Percentiles rank a stretch among this genome's conserved stretches.
phyloP scores from a whole-genome alignment of 2,797 vertebrate genomes.

The Gouania willdenowi region DNA sequence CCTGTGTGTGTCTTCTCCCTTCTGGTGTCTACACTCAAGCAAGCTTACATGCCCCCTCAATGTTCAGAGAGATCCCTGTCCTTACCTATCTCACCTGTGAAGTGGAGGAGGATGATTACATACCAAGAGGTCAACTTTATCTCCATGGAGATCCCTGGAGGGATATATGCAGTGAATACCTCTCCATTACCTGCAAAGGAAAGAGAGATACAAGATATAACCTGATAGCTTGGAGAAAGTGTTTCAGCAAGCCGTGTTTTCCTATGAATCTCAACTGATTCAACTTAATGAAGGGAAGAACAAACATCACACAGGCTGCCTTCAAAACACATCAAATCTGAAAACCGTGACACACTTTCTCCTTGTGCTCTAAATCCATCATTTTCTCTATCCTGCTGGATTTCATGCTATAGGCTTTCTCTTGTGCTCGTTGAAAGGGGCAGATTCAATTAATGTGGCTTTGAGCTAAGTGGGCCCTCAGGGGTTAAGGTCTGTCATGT shows the following conservation, averaged over 20 bases:
- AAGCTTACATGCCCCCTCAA: constrained; percentile 22
- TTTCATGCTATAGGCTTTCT: constrained; percentile 35
- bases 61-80: constrained; percentile 32
- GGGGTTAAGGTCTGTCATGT: constrained; percentile 73
- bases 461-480: constrained; percentile 70
- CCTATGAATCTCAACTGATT: constrained; percentile 42
- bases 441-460: constrained; percentile 64
- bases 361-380: constrained; percentile 51
- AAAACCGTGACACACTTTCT: constrained; percentile 21
- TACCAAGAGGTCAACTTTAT: constrained; percentile 54
- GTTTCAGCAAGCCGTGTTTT: constrained; percentile 43
- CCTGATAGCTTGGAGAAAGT: constrained; percentile 37
- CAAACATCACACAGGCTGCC: constrained; percentile 35
- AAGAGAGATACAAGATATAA: constrained; percentile 23
- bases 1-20: constrained; percentile 1
- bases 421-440: constrained; percentile 46
- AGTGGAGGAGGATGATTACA: constrained; percentile 52
- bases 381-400: constrained; percentile 23
- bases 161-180: constrained; percentile 20
- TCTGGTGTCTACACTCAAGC: neutral
- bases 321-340: constrained; percentile 50
- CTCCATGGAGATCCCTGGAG: constrained; percentile 49
- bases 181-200: constrained; percentile 22
- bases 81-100: constrained; percentile 42
- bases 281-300: constrained; percentile 52